Evolutionary conservation across 30 jellyfish, hydroid and myxozoan species (phyloP).

Genomic region (Pelagia noctiluca): DNA sequence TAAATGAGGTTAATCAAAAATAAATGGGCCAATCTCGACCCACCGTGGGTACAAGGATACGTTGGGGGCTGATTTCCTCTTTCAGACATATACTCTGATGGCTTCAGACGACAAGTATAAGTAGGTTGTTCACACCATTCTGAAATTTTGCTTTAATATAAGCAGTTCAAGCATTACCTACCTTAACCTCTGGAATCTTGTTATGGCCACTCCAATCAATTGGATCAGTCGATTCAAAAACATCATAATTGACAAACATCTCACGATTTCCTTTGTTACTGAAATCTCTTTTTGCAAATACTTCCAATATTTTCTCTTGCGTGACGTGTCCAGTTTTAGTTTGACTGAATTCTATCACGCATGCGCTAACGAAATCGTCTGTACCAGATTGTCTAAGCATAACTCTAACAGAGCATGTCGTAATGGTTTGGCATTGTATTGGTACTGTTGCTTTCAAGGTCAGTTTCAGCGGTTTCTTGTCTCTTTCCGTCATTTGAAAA

Average conservation of each 20-base stretch:
- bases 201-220: conserved; percentile 86
- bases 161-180: no score
- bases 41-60: no score
- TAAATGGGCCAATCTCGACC: no score
- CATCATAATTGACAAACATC: conserved; percentile 69
- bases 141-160: no score
- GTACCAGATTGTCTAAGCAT: conserved; percentile 83
- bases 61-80: no score
- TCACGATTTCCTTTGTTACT: conserved; percentile 88
- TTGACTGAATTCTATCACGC: conserved; percentile 77
- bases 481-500: conserved; percentile 76
- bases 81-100: no score
- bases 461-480: conserved; percentile 72
- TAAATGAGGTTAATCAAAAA: no score
- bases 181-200: conserved; percentile 86
- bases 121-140: no score
- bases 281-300: conserved; percentile 91
- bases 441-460: conserved; percentile 79
- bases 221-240: conserved; percentile 89
- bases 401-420: conserved; percentile 70
- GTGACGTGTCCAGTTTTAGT: conserved; percentile 71
- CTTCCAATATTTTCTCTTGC: conserved; percentile 73
- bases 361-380: conserved; percentile 68
- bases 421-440: conserved; percentile 63
- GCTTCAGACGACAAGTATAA: no score